Percentiles rank a stretch among this genome's conserved stretches.
These are phyloP conservation scores for Ctenopoma multispine DNA, from an alignment of 2,797 vertebrate species.

Conservation along the genomic window DNA sequence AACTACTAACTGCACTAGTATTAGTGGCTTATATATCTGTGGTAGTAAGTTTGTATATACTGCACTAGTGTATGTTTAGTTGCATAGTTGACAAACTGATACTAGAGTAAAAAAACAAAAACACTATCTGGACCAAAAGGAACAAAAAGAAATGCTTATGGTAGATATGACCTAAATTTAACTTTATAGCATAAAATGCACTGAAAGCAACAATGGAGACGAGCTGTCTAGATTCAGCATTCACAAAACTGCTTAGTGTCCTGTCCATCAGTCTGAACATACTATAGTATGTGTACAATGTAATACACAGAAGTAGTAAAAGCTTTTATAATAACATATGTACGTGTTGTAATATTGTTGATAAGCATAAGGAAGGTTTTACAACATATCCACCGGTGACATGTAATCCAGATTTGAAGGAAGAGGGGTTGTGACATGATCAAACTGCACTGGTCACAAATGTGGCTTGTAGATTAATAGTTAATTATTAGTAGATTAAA, in stretches of 20 bases:
- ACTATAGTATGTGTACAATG: neutral
- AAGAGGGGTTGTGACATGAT: neutral
- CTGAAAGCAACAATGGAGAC: neutral
- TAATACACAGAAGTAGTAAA: neutral
- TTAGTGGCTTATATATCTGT: neutral
- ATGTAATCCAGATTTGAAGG: neutral
- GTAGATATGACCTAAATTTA: too few species aligned
- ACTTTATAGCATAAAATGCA: too few species aligned
- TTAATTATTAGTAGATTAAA: too few species aligned
- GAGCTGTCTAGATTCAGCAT: neutral
- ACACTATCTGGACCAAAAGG: too few species aligned
- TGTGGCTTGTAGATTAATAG: too few species aligned
- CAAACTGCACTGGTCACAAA: too few species aligned
- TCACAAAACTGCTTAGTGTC: neutral
- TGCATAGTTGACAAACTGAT: neutral
- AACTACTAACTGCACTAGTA: neutral
- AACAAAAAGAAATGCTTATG: too few species aligned
- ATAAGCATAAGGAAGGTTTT: conserved; percentile 1
- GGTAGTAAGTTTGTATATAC: neutral
- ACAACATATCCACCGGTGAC: conserved; percentile 9
- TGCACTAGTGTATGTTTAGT: too few species aligned
- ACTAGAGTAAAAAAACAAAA: neutral
- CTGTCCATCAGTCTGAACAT: neutral
- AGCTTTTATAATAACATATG: too few species aligned
- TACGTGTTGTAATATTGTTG: neutral